phyloP scores from a whole-genome alignment of 2,888 invertebrate genomes.

The Erebia palarica region DNA sequence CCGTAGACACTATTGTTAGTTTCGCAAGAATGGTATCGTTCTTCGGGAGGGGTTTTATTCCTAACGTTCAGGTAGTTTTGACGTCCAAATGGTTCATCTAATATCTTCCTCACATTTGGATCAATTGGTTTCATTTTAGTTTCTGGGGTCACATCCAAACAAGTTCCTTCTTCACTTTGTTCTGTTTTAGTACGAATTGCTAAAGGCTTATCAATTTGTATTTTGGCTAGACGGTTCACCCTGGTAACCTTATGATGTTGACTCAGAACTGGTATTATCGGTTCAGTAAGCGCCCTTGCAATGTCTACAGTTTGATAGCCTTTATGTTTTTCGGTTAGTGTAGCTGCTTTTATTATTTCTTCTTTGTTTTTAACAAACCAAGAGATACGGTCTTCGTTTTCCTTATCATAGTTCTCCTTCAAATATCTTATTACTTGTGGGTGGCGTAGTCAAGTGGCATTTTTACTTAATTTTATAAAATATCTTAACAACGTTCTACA shows the following conservation, averaged over 20 bases:
- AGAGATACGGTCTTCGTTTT: slow-evolving; percentile 37
- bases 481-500: neutral
- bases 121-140: slow-evolving; percentile 37
- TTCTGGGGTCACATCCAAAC: slow-evolving; percentile 6
- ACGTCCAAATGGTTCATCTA: slow-evolving; percentile 30
- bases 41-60: slow-evolving; percentile 42
- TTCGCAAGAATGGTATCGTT: slow-evolving; percentile 46
- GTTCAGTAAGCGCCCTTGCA: slow-evolving; percentile 23
- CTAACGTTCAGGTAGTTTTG: slow-evolving; percentile 43
- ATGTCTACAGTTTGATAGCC: slow-evolving; percentile 29
- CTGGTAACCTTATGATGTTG: slow-evolving; percentile 26
- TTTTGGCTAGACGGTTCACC: slow-evolving; percentile 27
- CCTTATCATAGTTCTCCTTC: slow-evolving; percentile 42
- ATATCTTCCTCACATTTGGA: slow-evolving; percentile 27
- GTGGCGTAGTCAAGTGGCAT: slow-evolving; percentile 41
- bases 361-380: slow-evolving; percentile 44
- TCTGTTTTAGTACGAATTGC: neutral
- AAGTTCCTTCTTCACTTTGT: neutral
- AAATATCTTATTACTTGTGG: slow-evolving; percentile 40
- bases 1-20: slow-evolving; percentile 44
- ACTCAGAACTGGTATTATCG: slow-evolving; percentile 22
- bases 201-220: neutral
- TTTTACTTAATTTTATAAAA: slow-evolving; percentile 25
- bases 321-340: slow-evolving; percentile 15
- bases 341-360: slow-evolving; percentile 26